These are phyloP conservation scores for Andricus quercusramuli DNA, from an alignment of 2,888 invertebrate genomes.

Conservation along the genomic window DNA sequence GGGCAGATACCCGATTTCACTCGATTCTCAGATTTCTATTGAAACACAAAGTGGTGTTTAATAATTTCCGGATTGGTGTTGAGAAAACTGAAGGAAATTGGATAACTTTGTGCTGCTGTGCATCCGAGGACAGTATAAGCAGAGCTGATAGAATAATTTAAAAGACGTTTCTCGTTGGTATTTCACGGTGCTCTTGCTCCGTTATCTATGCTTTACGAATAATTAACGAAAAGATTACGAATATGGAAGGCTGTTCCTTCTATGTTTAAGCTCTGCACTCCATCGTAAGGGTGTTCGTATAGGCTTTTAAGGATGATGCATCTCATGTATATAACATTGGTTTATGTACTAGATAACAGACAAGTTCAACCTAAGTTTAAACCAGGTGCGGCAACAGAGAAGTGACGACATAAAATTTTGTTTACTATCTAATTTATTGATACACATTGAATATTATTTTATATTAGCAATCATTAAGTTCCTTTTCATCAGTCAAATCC, in stretches of 20 bases:
- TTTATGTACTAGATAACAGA: slow-evolving; percentile 1
- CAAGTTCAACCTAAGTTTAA: background rate
- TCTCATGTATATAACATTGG: background rate
- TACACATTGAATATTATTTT: no score
- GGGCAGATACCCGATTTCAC: background rate
- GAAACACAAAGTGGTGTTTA: background rate
- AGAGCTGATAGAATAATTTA: slow-evolving; percentile 53
- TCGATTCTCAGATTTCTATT: background rate
- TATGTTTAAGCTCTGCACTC: slow-evolving; percentile 4
- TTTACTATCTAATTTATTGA: no score
- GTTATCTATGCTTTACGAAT: slow-evolving; percentile 52
- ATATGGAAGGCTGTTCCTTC: slow-evolving; percentile 10
- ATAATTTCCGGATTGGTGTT: slow-evolving; percentile 8
- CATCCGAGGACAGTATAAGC: slow-evolving; percentile 46
- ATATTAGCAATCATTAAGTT: no score
- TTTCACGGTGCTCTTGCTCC: slow-evolving; percentile 31
- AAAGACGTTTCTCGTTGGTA: slow-evolving; percentile 49
- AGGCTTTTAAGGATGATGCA: slow-evolving; percentile 29
- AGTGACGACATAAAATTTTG: no score
- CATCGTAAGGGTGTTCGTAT: slow-evolving; percentile 28
- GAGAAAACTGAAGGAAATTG: slow-evolving; percentile 55
- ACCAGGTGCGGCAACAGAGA: no score
- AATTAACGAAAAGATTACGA: slow-evolving; percentile 53
- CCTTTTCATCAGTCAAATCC: no score
- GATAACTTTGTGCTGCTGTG: slow-evolving; percentile 52